Percentiles rank a stretch among this genome's conserved stretches.
Conservation (phyloP, 2,797 vertebrate species). For the Poecilia picta region DNA sequence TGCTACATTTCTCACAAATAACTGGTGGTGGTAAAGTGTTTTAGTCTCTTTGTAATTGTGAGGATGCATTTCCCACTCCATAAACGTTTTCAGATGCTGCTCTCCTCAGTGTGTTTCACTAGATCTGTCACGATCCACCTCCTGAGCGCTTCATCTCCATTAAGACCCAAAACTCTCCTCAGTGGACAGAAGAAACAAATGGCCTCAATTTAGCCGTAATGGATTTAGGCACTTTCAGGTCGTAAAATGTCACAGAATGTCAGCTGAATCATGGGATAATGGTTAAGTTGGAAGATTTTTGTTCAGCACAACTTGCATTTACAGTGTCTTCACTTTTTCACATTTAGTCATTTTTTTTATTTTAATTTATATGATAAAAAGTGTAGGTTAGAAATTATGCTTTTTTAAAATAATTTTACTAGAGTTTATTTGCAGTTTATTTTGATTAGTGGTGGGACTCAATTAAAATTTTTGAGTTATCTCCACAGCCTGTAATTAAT, state of each 20-base stretch:
- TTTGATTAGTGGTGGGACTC: too few relatives aligned
- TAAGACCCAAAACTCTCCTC: constrained; percentile 46
- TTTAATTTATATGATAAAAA: neutral
- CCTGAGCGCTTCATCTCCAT: constrained; percentile 66
- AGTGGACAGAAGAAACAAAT: constrained; percentile 58
- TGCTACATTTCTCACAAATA: neutral
- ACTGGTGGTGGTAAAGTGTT: constrained; percentile 11
- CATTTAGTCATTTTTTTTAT: neutral
- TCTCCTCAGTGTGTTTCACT: constrained; percentile 48
- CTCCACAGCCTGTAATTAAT: too few relatives aligned
- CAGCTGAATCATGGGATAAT: constrained; percentile 46
- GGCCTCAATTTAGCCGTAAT: constrained; percentile 54
- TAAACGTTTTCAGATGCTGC: constrained; percentile 55
- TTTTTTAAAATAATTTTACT: neutral
- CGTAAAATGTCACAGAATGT: constrained; percentile 41
- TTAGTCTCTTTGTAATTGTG: constrained; percentile 30
- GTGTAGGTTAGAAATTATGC: neutral
- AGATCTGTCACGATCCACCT: constrained; percentile 46
- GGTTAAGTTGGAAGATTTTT: constrained; percentile 29
- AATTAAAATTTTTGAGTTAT: too few relatives aligned
- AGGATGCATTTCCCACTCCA: constrained; percentile 43
- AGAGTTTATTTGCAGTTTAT: neutral
- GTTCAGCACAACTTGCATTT: constrained; percentile 20
- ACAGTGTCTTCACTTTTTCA: neutral
- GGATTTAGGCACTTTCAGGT: constrained; percentile 45